These are phyloP conservation scores for Drosophila albomicans DNA, from an alignment of 1,140 invertebrate genomes.

Conservation along the genomic window DNA sequence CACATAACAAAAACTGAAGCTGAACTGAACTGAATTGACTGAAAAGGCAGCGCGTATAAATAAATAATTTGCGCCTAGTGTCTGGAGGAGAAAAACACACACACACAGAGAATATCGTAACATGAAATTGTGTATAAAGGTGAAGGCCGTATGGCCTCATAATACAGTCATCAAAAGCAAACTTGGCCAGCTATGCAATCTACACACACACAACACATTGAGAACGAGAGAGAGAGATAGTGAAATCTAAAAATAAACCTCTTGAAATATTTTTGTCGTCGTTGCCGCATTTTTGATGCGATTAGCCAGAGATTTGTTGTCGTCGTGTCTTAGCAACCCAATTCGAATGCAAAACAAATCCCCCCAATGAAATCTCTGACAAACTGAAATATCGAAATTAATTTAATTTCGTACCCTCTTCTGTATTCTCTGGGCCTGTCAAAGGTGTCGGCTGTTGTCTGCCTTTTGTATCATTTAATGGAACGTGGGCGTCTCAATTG, in stretches of 20 bases:
- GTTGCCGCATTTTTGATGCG: constrained; percentile 69
- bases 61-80: constrained; percentile 48
- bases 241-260: constrained; percentile 43
- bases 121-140: constrained; percentile 64
- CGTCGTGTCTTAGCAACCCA: constrained; percentile 56
- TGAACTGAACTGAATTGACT: constrained; percentile 4
- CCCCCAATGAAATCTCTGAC: constrained; percentile 28
- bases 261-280: constrained; percentile 44
- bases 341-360: constrained; percentile 53
- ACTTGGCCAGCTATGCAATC: constrained; percentile 34
- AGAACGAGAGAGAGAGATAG: constrained; percentile 8
- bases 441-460: constrained; percentile 5
- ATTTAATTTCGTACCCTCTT: constrained; percentile 36
- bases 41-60: constrained; percentile 48
- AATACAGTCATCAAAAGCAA: constrained; percentile 43
- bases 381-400: constrained; percentile 42
- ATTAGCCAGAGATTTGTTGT: constrained; percentile 69
- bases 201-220: constrained; percentile 8
- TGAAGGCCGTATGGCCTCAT: constrained; percentile 59
- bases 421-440: not conserved
- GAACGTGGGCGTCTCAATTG: constrained; percentile 14
- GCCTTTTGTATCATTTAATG: not conserved
- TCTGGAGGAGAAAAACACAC: constrained; percentile 12
- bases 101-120: constrained; percentile 14
- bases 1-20: not conserved